Evolutionary conservation across 2,888 invertebrate genomes (phyloP).

Genomic region (Deladenus siricidicola): DNA sequence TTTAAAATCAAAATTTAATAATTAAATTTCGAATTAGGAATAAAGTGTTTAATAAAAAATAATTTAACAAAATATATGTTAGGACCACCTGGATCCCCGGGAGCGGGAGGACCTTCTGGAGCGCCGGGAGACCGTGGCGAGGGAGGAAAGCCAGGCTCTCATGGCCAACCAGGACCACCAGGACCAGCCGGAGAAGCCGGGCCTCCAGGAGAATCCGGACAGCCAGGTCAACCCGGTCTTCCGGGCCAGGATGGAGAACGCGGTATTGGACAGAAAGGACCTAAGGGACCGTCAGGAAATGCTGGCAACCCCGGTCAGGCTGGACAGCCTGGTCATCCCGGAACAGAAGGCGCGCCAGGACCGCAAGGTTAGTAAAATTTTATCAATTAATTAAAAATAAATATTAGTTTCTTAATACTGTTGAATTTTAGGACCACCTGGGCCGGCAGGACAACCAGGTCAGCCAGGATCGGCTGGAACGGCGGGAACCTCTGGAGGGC

Average conservation of each 20-base stretch:
- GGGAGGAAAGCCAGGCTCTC: slow-evolving; percentile 11
- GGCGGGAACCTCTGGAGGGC: slow-evolving; percentile 1
- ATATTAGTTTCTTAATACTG: neutral
- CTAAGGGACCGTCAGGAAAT: slow-evolving; percentile 10
- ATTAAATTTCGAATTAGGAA: too few species aligned
- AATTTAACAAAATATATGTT: too few species aligned
- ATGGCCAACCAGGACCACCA: slow-evolving; percentile 18
- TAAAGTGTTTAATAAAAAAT: too few species aligned
- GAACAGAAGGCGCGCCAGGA: slow-evolving; percentile 10
- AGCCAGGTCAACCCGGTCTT: slow-evolving; percentile 7
- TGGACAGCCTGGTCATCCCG: slow-evolving; percentile 2
- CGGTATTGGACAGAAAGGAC: slow-evolving; percentile 1
- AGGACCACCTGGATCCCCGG: slow-evolving; percentile 39
- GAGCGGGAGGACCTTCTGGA: slow-evolving; percentile 41
- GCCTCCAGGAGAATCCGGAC: slow-evolving; percentile 12
- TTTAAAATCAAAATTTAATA: too few species aligned
- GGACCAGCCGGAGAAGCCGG: slow-evolving; percentile 18
- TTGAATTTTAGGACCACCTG: slow-evolving; percentile 10
- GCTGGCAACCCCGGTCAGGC: slow-evolving; percentile 10
- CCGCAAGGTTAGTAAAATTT: slow-evolving; percentile 1
- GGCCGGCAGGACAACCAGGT: slow-evolving; percentile 11
- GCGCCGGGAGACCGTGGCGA: slow-evolving; percentile 15
- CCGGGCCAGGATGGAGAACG: slow-evolving; percentile 6
- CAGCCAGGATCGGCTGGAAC: neutral
- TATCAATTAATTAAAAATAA: neutral